phyloP scores from a whole-genome alignment of 2,113 vertebrate genomes.

The Dinomys branickii region DNA sequence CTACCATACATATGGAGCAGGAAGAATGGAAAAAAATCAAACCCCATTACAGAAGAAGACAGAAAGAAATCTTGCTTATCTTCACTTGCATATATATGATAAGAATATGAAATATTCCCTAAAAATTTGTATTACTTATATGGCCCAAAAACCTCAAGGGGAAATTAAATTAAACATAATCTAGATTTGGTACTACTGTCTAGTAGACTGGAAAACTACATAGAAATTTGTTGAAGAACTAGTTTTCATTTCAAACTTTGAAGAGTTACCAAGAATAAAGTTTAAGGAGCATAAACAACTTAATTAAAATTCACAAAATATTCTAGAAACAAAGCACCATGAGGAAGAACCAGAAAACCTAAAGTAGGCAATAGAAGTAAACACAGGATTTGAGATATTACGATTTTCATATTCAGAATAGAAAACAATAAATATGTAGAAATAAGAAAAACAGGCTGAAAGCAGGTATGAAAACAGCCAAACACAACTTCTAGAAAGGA shows the following conservation, averaged over 20 bases:
- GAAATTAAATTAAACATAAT: conserved; percentile 36
- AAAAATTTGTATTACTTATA: not conserved
- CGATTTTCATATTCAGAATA: not conserved
- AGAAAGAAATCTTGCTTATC: conserved; percentile 11
- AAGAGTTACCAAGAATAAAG: conserved; percentile 45
- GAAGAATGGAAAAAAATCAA: conserved; percentile 27
- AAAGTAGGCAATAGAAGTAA: conserved; percentile 23
- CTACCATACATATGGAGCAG: not conserved
- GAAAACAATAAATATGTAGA: conserved; percentile 18
- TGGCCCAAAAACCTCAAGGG: conserved; percentile 3
- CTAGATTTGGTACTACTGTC: not conserved
- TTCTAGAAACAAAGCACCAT: conserved; percentile 21
- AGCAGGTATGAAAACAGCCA: conserved; percentile 11
- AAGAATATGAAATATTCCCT: not conserved
- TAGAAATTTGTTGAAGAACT: conserved; percentile 37
- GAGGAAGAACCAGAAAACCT: not conserved
- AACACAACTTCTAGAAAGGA: conserved; percentile 16
- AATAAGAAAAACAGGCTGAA: conserved; percentile 4
- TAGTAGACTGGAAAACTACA: conserved; percentile 45
- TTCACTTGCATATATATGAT: not conserved
- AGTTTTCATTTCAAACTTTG: conserved; percentile 23
- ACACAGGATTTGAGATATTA: conserved; percentile 20
- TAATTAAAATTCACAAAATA: conserved; percentile 47
- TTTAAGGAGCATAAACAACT: conserved; percentile 29
- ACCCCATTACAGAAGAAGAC: not conserved